Percentiles rank a stretch among this genome's conserved stretches.
phyloP scores from a whole-genome alignment of 1,140 invertebrate species.

The Panonychus citri region DNA sequence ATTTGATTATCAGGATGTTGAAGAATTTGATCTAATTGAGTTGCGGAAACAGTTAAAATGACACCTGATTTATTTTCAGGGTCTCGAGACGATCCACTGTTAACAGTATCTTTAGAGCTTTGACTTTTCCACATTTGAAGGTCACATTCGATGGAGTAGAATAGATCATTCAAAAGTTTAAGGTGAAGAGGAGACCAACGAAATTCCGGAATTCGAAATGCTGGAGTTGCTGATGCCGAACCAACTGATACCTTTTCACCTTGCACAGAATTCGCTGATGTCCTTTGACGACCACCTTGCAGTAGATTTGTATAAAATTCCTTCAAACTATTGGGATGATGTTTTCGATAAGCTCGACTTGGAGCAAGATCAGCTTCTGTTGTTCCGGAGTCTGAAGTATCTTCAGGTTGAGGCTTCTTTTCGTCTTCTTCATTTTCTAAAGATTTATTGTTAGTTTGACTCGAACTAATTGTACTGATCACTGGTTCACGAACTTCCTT shows the following conservation, averaged over 20 bases:
- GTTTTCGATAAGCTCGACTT: constrained; percentile 16
- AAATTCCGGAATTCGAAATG: constrained; percentile 97
- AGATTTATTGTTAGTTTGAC: constrained; percentile 17
- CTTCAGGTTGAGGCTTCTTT: constrained; percentile 15
- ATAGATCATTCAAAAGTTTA: constrained; percentile 75
- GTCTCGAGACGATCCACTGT: background rate
- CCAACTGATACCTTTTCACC: constrained; percentile 25
- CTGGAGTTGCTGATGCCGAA: constrained; percentile 51
- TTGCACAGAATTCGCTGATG: background rate
- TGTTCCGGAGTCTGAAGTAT: background rate
- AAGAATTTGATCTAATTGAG: constrained; percentile 7
- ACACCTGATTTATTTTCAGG: background rate
- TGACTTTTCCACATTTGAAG: constrained; percentile 59
- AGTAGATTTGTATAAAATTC: constrained; percentile 25
- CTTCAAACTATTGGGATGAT: background rate
- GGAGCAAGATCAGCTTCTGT: constrained; percentile 10
- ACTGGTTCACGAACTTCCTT: constrained; percentile 6
- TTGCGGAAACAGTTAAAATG: background rate
- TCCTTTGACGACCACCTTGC: constrained; percentile 19
- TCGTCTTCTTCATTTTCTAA: background rate
- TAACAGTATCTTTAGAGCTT: background rate
- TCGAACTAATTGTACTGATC: constrained; percentile 22
- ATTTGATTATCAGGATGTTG: constrained; percentile 61
- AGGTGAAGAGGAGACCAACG: constrained; percentile 99
- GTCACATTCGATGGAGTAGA: constrained; percentile 90